Base-by-base conservation (phyloP, 2,113 vertebrate genomes). In the Apistogramma diplotaenia region DNA sequence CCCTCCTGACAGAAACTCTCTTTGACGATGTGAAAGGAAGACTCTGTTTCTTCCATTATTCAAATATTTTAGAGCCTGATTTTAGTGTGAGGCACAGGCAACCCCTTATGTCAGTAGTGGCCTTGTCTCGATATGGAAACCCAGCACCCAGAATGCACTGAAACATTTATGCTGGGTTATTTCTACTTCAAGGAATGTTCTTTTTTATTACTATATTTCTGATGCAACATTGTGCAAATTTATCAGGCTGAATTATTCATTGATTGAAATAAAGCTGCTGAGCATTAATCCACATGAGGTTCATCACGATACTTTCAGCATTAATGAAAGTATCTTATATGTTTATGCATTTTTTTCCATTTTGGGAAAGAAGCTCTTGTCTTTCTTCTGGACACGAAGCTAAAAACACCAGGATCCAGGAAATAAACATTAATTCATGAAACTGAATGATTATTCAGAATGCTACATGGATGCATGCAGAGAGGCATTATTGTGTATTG, bases 21-120 rank as follows among this genome's bases (percentile, higher is more conserved):
- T 92, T 90, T 93, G 93, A 95, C 89, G 83, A 93, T 93, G 89
- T 93, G 90, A 94, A 95, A 93, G 91, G 87, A 85, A 77, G 86
- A 86, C 83, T 92, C 86, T 86, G 89, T 94, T 93, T 91, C 91
- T 80, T 95, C 82, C 87, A 95, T 95, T 94, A 95, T 95, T 95
- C 87, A 95, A 92, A 94, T 91, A 91, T 92, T 94, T 94, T 90
- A 93, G 91, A 79, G 76, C 71, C 91, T 88, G 88, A 93, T 94
- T 93, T 94, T 91, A 89, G 83, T 88, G 85, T 71, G 79, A 91
- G 87, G 89, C 91, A 76, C 73, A 71, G 79, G 81, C 87, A 86
- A 57, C 87, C 77, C 67, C 82, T 81, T 65, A 72, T 87, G 87
- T 85, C 88, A 90, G 78, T 21, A 56, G 75, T 83, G 87, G 81